Base-by-base conservation (phyloP, 2,113 vertebrate species). In the Taurulus bubalis region DNA sequence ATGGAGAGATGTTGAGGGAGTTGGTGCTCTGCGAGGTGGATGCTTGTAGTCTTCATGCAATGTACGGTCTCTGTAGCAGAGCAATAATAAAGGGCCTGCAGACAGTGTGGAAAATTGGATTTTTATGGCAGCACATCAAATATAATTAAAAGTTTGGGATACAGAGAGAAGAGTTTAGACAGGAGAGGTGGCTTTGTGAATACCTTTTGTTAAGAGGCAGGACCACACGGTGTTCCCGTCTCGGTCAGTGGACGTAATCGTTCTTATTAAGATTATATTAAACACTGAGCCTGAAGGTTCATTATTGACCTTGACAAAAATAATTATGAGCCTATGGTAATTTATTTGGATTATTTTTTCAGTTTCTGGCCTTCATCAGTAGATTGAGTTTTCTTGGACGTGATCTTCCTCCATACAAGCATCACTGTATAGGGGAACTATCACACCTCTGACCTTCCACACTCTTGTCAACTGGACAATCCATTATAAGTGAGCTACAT, bases 121-220 rank as follows among this genome's bases (percentile, higher is more conserved):
- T 93, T 92, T 90, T 91, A 89, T 91, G 88, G 89, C 83, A 87
- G 80, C 87, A 85, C 90, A 91, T 94, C 86, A 91, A 83, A 91
- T 88, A 86, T 91, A 90, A 94, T 93, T 91, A 91, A 94, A 93
- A 85, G 88, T 89, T 87, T 82, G 64, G 68, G 71, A 79, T 86
- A 77, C 76, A 82, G 26, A 81, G 71, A 83, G 62, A 66, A 74
- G 67, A 80, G 83, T 77, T 75, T 71, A 51, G 56, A 76, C 51
- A 68, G 65, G 71, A 74, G 75, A 80, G 56, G 70, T 71, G 55
- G 73, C 69, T 75, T 34, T 45, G 34, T 68, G 73, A 82, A 78
- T 73, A 53, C 59, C 56, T 65, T 60, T 59, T 59, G 62, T 64
- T 60, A 64, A 24, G 38, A 67, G 42, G 26, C 8, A 18, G 7